These are phyloP conservation scores for Aphaenogaster ashmeadi DNA, from an alignment of 1,140 invertebrate genomes.

Conservation along the genomic window DNA sequence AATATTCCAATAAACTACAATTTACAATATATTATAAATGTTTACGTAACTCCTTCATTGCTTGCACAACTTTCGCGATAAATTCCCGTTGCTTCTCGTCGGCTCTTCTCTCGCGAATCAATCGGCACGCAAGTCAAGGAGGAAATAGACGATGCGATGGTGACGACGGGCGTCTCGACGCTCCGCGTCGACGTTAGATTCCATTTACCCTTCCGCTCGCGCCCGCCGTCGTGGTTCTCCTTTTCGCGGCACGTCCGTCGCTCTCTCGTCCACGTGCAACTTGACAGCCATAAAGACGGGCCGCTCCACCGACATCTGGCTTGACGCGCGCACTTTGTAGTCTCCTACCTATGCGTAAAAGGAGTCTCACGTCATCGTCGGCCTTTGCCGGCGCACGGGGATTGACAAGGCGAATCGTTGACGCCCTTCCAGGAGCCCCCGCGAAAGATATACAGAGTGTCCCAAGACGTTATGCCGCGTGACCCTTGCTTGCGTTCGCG, in stretches of 20 bases:
- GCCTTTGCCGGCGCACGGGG: conserved; percentile 14
- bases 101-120: neutral
- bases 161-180: conserved; percentile 29
- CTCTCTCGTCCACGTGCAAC: conserved; percentile 43
- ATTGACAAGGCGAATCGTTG: conserved; percentile 56
- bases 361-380: conserved; percentile 31
- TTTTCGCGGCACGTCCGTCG: conserved; percentile 51
- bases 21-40: neutral
- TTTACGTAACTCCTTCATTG: neutral
- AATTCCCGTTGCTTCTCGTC: neutral
- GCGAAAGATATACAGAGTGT: conserved; percentile 25
- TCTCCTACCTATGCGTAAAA: conserved; percentile 59
- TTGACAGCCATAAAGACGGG: conserved; percentile 57
- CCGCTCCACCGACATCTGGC: conserved; percentile 61
- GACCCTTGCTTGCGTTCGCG: neutral
- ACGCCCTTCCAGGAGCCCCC: neutral
- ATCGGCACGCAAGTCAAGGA: conserved; percentile 14
- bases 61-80: neutral
- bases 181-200: conserved; percentile 39
- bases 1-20: neutral
- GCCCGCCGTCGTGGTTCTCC: neutral
- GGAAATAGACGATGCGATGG: conserved; percentile 24
- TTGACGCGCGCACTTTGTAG: conserved; percentile 59
- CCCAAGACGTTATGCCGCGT: neutral
- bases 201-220: conserved; percentile 49